Conservation (phyloP, 2,113 vertebrate species). For the Herpetotheres cachinnans region DNA sequence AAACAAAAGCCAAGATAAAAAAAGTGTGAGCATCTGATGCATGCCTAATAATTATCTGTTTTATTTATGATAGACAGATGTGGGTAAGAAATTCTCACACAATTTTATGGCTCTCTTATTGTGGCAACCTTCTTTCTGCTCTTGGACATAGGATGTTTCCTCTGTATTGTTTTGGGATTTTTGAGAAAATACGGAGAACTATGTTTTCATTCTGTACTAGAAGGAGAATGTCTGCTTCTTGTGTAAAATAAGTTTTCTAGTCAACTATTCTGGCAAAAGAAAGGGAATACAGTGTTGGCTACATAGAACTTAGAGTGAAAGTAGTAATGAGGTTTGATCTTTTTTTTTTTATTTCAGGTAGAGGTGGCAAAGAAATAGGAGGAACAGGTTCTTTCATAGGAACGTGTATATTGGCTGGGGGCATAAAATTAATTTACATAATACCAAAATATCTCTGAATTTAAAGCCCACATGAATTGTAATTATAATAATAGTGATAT, state of each 20-base stretch:
- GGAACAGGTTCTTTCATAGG: neutral
- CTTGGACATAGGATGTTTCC: neutral
- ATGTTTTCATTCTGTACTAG: neutral
- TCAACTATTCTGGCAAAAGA: neutral
- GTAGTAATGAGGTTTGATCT: neutral
- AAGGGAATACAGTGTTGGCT: neutral
- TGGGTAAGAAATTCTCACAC: neutral
- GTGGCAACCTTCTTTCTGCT: neutral
- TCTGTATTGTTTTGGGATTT: rapidly evolving
- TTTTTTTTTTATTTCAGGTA: neutral
- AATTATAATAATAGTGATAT: neutral
- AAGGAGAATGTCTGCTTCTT: neutral
- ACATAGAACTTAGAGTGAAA: neutral
- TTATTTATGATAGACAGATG: neutral
- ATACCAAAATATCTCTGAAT: neutral
- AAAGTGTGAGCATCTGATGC: neutral
- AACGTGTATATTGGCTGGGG: neutral
- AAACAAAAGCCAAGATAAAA: neutral
- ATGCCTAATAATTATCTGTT: neutral
- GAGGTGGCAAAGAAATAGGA: neutral
- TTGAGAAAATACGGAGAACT: neutral
- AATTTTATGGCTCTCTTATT: neutral
- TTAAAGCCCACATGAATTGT: neutral
- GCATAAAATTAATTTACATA: neutral
- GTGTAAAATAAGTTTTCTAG: neutral